These are phyloP conservation scores for Opisthocomus hoazin DNA, from an alignment of 2,113 vertebrate genomes.

Conservation along the genomic window DNA sequence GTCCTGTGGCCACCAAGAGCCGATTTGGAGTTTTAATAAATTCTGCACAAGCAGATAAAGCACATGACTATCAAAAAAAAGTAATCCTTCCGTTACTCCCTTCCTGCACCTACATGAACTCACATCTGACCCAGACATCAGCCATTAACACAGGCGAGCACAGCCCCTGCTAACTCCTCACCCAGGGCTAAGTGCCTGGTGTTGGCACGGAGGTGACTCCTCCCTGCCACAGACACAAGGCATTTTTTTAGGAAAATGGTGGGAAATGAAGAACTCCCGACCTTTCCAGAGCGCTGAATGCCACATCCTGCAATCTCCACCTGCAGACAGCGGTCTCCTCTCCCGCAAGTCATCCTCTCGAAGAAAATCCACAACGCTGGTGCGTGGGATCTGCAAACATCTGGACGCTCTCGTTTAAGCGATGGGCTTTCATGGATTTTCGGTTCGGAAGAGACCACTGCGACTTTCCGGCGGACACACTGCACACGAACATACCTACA, in stretches of 20 bases:
- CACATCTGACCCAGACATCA: background rate
- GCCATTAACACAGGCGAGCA: background rate
- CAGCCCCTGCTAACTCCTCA: background rate
- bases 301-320: background rate
- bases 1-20: background rate
- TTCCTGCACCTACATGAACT: background rate
- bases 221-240: background rate
- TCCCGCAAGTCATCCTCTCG: background rate
- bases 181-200: background rate
- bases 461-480: background rate
- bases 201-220: background rate
- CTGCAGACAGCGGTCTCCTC: background rate
- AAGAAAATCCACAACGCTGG: background rate
- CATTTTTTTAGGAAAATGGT: background rate
- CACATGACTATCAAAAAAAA: background rate
- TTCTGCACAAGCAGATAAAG: background rate
- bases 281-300: background rate
- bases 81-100: background rate
- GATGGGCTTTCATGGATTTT: background rate
- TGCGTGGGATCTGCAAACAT: background rate
- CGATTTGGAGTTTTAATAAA: background rate
- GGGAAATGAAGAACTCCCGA: accelerated
- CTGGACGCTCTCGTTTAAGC: background rate
- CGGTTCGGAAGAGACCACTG: background rate
- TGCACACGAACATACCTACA: background rate